Percentiles rank a stretch among this genome's conserved stretches.
Conservation (phyloP, 2,797 vertebrate species). For the Spondyliosoma cantharus region DNA sequence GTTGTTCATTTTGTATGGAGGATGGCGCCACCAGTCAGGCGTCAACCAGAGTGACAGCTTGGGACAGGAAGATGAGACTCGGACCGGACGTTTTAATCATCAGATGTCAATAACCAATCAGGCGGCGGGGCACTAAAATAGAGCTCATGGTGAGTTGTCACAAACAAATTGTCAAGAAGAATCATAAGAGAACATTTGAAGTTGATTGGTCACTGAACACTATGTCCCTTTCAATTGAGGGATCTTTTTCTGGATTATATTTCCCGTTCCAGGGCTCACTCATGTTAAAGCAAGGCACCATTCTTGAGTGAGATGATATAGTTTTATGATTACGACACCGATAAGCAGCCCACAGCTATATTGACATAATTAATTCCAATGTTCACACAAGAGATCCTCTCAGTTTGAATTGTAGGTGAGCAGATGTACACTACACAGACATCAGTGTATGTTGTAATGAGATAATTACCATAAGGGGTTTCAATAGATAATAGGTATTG, state of each 20-base stretch:
- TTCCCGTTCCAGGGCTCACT: not conserved
- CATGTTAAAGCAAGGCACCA: not conserved
- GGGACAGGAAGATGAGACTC: slow-evolving; percentile 34
- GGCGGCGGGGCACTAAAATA: not conserved
- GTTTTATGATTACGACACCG: slow-evolving; percentile 36
- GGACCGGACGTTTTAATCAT: slow-evolving; percentile 67
- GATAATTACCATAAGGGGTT: slow-evolving; percentile 47
- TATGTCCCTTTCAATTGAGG: not conserved
- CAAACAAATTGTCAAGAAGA: slow-evolving; percentile 50
- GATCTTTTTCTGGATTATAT: slow-evolving; percentile 4
- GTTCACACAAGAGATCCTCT: slow-evolving; percentile 34
- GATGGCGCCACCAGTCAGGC: not conserved
- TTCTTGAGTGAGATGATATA: slow-evolving; percentile 8
- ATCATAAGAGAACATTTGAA: slow-evolving; percentile 43
- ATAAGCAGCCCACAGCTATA: slow-evolving; percentile 29
- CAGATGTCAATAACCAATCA: slow-evolving; percentile 62
- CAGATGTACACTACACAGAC: slow-evolving; percentile 39
- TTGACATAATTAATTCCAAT: slow-evolving; percentile 35
- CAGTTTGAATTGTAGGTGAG: slow-evolving; percentile 48
- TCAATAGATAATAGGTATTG: slow-evolving; percentile 42
- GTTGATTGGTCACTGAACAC: slow-evolving; percentile 8
- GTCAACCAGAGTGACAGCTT: slow-evolving; percentile 25
- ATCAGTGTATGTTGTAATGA: slow-evolving; percentile 25
- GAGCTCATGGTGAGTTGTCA: slow-evolving; percentile 31
- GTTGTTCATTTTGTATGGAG: slow-evolving; percentile 13